phyloP scores from a whole-genome alignment of 37 sponge, comb jelly and placozoan genomes.

The Ephydatia muelleri region DNA sequence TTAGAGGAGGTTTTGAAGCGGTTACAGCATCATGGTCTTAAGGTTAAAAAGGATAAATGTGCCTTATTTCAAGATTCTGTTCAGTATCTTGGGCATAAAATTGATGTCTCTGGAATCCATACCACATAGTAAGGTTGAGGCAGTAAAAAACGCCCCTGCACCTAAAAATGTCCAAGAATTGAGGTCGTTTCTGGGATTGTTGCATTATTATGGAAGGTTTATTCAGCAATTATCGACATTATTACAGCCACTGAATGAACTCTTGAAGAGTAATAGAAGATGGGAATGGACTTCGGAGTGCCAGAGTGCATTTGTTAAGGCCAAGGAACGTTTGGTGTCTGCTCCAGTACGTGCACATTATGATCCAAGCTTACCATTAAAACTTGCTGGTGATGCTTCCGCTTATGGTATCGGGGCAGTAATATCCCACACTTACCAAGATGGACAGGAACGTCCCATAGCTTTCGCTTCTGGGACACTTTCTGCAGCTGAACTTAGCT shows the following conservation, averaged over 20 bases:
- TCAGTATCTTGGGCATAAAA: constrained; percentile 35
- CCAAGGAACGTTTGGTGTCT: constrained; percentile 4
- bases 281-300: constrained; percentile 34
- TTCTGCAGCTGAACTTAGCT: constrained; percentile 28
- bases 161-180: background rate
- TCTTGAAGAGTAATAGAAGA: background rate
- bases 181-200: constrained; percentile 21
- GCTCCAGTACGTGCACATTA: constrained; percentile 36
- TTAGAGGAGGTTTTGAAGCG: constrained; percentile 15
- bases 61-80: constrained; percentile 10
- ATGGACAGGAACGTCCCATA: constrained; percentile 44
- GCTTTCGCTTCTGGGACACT: constrained; percentile 59
- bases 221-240: constrained; percentile 21
- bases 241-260: constrained; percentile 13
- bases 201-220: constrained; percentile 56
- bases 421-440: constrained; percentile 21
- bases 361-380: constrained; percentile 5
- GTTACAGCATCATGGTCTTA: background rate
- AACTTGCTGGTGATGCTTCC: constrained; percentile 39
- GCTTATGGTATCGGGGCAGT: constrained; percentile 44
- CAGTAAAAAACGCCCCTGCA: background rate
- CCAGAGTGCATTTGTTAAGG: constrained; percentile 10
- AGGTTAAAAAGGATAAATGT: constrained; percentile 30
- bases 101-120: constrained; percentile 16
- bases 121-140: constrained; percentile 24